Evolutionary conservation across 1,140 invertebrate genomes (phyloP).

Genomic region (Gryllus bimaculatus): DNA sequence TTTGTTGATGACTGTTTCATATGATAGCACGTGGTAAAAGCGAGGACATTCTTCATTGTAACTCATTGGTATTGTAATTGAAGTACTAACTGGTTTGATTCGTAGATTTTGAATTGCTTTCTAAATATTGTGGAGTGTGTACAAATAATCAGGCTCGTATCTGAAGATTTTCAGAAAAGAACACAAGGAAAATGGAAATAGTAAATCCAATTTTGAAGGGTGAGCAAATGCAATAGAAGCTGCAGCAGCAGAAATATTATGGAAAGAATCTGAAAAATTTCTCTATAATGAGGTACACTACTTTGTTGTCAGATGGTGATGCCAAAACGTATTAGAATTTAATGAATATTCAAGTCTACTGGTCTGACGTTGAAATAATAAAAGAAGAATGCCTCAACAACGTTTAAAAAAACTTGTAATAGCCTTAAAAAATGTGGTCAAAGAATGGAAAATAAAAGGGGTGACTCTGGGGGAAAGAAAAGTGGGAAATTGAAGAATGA

Average conservation of each 20-base stretch:
- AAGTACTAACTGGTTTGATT: not conserved
- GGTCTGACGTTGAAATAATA: conserved; percentile 21
- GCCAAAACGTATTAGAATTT: conserved; percentile 26
- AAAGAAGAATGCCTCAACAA: conserved; percentile 29
- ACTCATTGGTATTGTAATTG: not conserved
- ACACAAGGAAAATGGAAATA: conserved; percentile 14
- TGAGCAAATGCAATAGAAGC: conserved; percentile 22
- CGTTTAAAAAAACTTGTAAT: conserved; percentile 23
- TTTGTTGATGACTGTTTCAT: too few relatives aligned
- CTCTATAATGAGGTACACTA: conserved; percentile 24
- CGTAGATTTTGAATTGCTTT: not conserved
- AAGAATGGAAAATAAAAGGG: conserved; percentile 11
- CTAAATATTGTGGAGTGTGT: not conserved
- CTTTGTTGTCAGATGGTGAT: conserved; percentile 27
- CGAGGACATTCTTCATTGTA: not conserved
- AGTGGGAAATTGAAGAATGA: conserved; percentile 14
- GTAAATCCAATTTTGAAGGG: conserved; percentile 22
- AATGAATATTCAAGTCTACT: conserved; percentile 23
- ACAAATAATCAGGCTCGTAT: too few relatives aligned
- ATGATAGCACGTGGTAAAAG: not conserved
- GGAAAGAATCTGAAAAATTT: conserved; percentile 23
- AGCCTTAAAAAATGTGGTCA: not conserved
- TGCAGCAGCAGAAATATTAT: conserved; percentile 25
- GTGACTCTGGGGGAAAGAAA: conserved; percentile 6
- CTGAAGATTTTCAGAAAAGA: conserved; percentile 21